Base-by-base conservation (phyloP, 2,113 vertebrate species). In the Polyodon spathula region DNA sequence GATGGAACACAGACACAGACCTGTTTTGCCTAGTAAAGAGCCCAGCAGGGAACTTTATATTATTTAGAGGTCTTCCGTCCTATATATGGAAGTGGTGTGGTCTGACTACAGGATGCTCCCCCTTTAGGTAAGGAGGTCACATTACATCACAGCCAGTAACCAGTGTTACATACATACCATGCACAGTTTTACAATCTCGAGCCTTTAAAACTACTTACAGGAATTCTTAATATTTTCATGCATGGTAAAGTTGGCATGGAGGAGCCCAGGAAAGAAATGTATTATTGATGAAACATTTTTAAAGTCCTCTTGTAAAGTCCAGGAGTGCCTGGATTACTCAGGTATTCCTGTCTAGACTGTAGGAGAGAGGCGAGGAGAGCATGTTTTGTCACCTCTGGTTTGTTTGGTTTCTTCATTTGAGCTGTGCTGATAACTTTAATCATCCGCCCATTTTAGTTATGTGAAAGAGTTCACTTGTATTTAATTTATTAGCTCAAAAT, bases 321-420 rank as follows among this genome's bases (percentile, higher is more conserved):
- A n/a, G 10, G 15, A 15, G 37, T 63, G 44, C 38, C 55, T 58
- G 55, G 37, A 56, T 63, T 56, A 63, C 54, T 63, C 62, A 63
- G 16, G 17, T 55, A 58, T 57, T 63, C 62, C 62, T 58, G 62
- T 63, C 62, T 63, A 63, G 62, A 63, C 62, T 51, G 62, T 11
- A 14, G 12, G 17, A 10, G 10, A 48, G 12, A 51, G 62, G 54
- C 51, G 38, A 39, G 37, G 10, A 58, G 56, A 2, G 40, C 15
- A 43, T 9, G 15, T 14, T 50, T 50, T 50, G 48, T 50, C 12
- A 12, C 48, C 15, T 4, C 48, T 50, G 5, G 27, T 50, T 11
- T 50, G 48, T 50, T 50, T 50, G 48, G 2, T n/a, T 50, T 12
- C 12, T n/a, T 14, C 15, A 50, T 50, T 50, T 10, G 9, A 50